Evolutionary conservation across 1,140 invertebrate genomes (phyloP).

Genomic region (Triops cancriformis): DNA sequence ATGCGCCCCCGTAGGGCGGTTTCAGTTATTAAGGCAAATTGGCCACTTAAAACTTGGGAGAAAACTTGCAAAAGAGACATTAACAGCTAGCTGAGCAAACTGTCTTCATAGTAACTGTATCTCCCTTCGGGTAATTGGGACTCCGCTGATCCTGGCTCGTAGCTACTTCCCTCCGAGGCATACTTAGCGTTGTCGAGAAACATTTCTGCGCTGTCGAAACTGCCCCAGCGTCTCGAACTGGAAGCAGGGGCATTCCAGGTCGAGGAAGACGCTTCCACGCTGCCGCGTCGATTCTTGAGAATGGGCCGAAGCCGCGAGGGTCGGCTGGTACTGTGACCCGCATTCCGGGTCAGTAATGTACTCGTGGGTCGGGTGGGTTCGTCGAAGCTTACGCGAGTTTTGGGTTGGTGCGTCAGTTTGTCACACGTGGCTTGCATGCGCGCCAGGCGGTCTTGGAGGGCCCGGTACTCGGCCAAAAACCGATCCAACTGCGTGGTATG

Average conservation of each 20-base stretch:
- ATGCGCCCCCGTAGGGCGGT: neutral
- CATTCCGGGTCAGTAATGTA: neutral
- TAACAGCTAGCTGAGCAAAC: neutral
- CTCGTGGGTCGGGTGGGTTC: neutral
- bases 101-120: slow-evolving; percentile 15
- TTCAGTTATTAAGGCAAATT: neutral
- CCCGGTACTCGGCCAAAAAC: slow-evolving; percentile 22
- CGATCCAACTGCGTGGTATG: slow-evolving; percentile 25
- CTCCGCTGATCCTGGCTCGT: neutral
- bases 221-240: slow-evolving; percentile 1
- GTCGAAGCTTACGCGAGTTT: slow-evolving; percentile 15
- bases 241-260: neutral
- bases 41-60: too few relatives aligned
- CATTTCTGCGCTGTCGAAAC: slow-evolving; percentile 6
- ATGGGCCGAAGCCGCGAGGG: slow-evolving; percentile 10
- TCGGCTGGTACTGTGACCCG: neutral
- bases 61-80: neutral
- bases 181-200: neutral
- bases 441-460: slow-evolving; percentile 22
- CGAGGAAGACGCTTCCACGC: neutral
- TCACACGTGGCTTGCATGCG: slow-evolving; percentile 22
- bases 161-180: neutral
- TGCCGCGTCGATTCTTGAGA: slow-evolving; percentile 10
- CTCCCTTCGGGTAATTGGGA: neutral
- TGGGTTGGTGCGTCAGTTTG: neutral